These are phyloP conservation scores for Drosophila kokeensis DNA, from an alignment of 2,888 invertebrate species.

Conservation along the genomic window DNA sequence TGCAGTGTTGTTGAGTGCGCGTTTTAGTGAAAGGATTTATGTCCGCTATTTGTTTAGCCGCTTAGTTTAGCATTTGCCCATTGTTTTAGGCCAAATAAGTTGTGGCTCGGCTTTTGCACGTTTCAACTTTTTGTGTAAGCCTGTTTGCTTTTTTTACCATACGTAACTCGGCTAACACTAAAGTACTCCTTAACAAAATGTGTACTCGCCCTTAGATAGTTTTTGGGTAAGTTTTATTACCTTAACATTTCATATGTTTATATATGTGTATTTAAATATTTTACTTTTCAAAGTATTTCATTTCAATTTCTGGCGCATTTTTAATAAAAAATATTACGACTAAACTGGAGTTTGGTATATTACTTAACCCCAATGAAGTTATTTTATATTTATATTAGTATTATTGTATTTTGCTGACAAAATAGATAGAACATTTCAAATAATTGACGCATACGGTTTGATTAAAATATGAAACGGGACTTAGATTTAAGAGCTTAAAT, in stretches of 20 bases:
- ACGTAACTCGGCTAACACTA: constrained; percentile 14
- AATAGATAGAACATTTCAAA: neutral
- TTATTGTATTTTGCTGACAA: neutral
- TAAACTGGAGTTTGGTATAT: neutral
- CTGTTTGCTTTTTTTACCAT: constrained; percentile 14
- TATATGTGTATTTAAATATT: neutral
- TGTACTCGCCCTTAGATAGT: neutral
- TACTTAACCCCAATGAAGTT: neutral
- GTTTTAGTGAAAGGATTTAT: constrained; percentile 74
- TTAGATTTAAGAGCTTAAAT: neutral
- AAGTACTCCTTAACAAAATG: constrained; percentile 2
- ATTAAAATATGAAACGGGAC: too few species aligned
- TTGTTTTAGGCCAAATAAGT: constrained; percentile 63
- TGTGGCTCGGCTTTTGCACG: constrained; percentile 31
- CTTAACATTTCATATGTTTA: neutral
- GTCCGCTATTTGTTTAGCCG: constrained; percentile 74
- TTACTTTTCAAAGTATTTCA: neutral
- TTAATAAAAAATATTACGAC: neutral
- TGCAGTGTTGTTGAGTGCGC: constrained; percentile 62
- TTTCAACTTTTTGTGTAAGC: constrained; percentile 51
- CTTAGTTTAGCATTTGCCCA: constrained; percentile 68
- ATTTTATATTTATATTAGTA: neutral
- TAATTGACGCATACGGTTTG: too few species aligned
- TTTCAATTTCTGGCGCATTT: neutral
- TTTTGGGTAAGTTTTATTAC: neutral